Evolutionary conservation across 2,113 vertebrate species (phyloP), one percentile per base, ranked within the genome.

Genomic region (Ctenodactylus gundi): DNA sequence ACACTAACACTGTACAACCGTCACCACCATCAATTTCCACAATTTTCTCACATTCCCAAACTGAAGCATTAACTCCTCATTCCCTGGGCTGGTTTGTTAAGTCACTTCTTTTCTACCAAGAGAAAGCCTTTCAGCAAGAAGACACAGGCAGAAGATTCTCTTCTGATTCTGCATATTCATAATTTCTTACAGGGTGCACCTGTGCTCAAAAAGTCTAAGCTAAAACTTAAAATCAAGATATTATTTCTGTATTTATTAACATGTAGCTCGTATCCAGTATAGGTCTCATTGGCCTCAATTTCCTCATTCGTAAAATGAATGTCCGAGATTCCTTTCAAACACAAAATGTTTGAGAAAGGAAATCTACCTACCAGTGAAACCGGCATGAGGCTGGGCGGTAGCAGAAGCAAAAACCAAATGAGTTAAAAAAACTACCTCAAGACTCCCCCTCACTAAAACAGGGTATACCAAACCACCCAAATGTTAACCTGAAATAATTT

Each of bases 291-390:
- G 72, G 65, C 18, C 36, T 87, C 51, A 44, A 51, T 68, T 68
- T 82, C 36, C 39, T 88, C 53, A 85, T 67, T 88, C 39, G 60
- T 78, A 44, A 84, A 90, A 84, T 64, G 58, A 81, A 92, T 49
- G 77, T 77, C 9, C 46, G 91, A 88, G 57, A 92, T 81, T 88
- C 58, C 58, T 92, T 94, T 51, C 83, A 72, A 88, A 90, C 23
- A 75, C 29, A 93, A 49, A 86, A 39, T 73, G 51, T 44, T 29
- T 88, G 39, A 73, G 44, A 20, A n/a, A 27, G 36, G 2, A 20
- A 88, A 93, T 57, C 49, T 81, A 87, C 9, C 1, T 44, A 67
- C 57, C 68, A 83, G n/a, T 78, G 62, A 93, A 82, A 81, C 9
- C 4, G 18, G 67, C 7, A 2, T 58, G 17, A 44, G 39, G 7